Evolutionary conservation across 2,113 vertebrate species (phyloP), one percentile per base, ranked within the genome.

Genomic region (Onychostoma macrolepis): DNA sequence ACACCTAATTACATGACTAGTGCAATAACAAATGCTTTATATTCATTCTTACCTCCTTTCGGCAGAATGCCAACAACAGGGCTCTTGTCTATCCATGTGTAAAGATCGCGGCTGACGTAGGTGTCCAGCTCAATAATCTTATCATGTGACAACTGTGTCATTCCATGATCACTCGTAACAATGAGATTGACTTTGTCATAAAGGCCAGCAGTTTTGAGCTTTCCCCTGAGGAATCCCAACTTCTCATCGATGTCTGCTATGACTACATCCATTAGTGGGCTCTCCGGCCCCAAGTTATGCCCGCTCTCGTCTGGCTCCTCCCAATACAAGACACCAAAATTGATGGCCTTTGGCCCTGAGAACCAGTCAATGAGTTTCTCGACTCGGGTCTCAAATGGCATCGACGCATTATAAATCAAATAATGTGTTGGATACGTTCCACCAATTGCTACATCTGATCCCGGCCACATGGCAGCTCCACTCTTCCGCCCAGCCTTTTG

Each of bases 381-480:
- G 77, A 97, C 96, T 84, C 97, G 93, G 1, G 90, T 90, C 92
- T 97, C 95, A 74, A 98, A 99, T 24, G 95, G 86, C 69, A 97
- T 91, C 0, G 96, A 96, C 6, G 96, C 93, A 9, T 97, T 96
- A 90, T 97, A 98, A 11, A 63, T 91, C 91, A 97, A 93, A 80
- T 96, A 98, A 50, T 92, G 88, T 0, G 94, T 95, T 10, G 97
- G 96, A 86, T 94, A 95, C 43, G 83, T 85, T 85, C 94, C 93
- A 0, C 96, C 96, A 90, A 98, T 98, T 88, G 94, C 94, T 43
- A 99, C 96, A 10, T 99, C 97, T 1, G 96, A 94, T 76, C 97
- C 97, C 0, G 97, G 97, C 98, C 98, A 99, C 97, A 97, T 97
- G 0, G 96, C 96, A 0, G 97, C 97, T 0, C 96, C 97, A 0